Evolutionary conservation across 2,797 vertebrate species (phyloP).

Genomic region (Rhinichthys osculus): DNA sequence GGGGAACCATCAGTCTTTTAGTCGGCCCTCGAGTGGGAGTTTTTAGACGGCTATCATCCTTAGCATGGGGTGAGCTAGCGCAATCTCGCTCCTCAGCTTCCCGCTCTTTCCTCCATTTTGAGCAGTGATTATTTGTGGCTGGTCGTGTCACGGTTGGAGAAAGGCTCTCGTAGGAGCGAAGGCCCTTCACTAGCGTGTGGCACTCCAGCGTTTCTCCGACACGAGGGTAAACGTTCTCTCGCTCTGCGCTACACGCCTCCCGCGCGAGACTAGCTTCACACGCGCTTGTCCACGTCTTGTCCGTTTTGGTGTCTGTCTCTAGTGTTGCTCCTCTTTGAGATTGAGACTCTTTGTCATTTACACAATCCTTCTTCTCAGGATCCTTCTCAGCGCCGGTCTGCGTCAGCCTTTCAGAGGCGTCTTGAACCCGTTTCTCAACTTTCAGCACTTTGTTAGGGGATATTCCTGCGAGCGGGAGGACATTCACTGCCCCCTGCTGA

Average conservation of each 20-base stretch:
- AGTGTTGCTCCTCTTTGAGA: slow-evolving; percentile 61
- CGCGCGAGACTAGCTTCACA: slow-evolving; percentile 67
- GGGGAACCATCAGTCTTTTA: slow-evolving; percentile 73
- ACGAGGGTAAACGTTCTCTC: slow-evolving; percentile 63
- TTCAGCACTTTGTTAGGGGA: slow-evolving; percentile 55
- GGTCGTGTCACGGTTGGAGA: slow-evolving; percentile 72
- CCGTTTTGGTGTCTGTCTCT: slow-evolving; percentile 58
- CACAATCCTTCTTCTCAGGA: slow-evolving; percentile 38
- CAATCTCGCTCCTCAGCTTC: slow-evolving; percentile 68
- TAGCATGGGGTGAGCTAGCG: slow-evolving; percentile 60
- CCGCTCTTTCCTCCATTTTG: slow-evolving; percentile 85
- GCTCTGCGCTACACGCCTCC: slow-evolving; percentile 64
- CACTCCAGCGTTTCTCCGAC: slow-evolving; percentile 82
- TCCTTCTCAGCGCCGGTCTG: slow-evolving; percentile 31
- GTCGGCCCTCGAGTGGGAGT: slow-evolving; percentile 67
- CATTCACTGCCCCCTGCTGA: slow-evolving; percentile 36
- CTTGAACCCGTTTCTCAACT: slow-evolving; percentile 53
- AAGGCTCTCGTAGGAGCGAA: slow-evolving; percentile 77
- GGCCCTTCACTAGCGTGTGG: slow-evolving; percentile 81
- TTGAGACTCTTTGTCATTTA: slow-evolving; percentile 40
- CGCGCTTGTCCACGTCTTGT: slow-evolving; percentile 61
- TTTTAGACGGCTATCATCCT: slow-evolving; percentile 72
- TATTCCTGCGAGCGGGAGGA: slow-evolving; percentile 53
- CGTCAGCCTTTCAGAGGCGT: slow-evolving; percentile 62
- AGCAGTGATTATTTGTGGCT: slow-evolving; percentile 76